Evolutionary conservation across 2,888 invertebrate species (phyloP).

Genomic region (Aporophyla lueneburgensis): DNA sequence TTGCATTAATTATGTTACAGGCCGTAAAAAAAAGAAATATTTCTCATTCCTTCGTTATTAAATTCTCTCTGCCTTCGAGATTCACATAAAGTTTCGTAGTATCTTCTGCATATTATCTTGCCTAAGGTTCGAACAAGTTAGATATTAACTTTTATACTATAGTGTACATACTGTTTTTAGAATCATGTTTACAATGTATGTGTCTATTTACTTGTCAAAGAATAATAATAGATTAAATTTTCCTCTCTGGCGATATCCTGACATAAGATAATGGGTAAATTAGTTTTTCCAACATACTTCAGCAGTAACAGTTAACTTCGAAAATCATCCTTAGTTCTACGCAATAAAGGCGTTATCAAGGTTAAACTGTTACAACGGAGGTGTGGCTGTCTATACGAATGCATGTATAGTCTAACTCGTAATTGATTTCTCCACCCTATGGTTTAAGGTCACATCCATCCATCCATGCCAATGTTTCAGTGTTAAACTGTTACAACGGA

Average conservation of each 20-base stretch:
- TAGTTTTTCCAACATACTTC: not conserved
- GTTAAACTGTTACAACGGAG: not conserved
- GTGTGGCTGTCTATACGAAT: not conserved
- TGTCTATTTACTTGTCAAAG: constrained; percentile 7
- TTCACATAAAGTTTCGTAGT: not conserved
- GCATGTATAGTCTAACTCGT: not conserved
- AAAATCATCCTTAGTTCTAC: not conserved
- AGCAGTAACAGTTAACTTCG: not conserved
- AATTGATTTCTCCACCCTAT: not conserved
- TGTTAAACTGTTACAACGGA: no score
- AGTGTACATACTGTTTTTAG: constrained; percentile 7
- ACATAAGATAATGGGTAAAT: not conserved
- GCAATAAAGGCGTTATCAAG: not conserved
- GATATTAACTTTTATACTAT: not conserved
- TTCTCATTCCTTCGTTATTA: not conserved
- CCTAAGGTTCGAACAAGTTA: constrained; percentile 17
- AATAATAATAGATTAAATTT: not conserved
- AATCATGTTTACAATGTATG: constrained; percentile 10
- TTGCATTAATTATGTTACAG: no score
- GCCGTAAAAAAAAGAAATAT: not conserved
- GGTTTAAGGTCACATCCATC: not conserved
- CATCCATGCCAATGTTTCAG: not conserved
- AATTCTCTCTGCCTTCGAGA: not conserved
- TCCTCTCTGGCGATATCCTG: not conserved
- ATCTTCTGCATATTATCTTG: constrained; percentile 23